Evolutionary conservation across 2,113 vertebrate species (phyloP).

Genomic region (Hypanus sabinus): DNA sequence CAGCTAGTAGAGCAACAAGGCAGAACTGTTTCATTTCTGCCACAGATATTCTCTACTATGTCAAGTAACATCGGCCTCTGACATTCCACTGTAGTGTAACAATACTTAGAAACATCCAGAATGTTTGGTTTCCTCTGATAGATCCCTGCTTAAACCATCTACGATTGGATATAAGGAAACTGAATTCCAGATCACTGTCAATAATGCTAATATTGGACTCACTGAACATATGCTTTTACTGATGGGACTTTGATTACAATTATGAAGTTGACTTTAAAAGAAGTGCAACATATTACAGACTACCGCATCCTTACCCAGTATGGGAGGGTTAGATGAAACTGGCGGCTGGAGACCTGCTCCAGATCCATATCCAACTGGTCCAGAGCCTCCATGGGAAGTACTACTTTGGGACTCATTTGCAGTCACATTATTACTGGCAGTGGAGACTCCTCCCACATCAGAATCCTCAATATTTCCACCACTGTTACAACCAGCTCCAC

Average conservation of each 20-base stretch:
- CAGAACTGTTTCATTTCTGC: background rate
- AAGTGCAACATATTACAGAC: background rate
- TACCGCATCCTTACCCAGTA: constrained; percentile 60
- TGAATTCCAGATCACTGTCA: background rate
- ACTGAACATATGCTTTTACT: background rate
- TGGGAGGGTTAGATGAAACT: constrained; percentile 64
- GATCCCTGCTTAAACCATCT: background rate
- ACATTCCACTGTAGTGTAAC: background rate
- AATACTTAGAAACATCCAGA: background rate
- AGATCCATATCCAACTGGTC: constrained; percentile 59
- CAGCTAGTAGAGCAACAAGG: background rate
- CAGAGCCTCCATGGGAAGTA: constrained; percentile 56
- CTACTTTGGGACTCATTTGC: constrained; percentile 76
- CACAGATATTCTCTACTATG: background rate
- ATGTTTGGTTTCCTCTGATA: background rate
- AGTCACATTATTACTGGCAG: constrained; percentile 68
- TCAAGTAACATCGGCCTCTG: background rate
- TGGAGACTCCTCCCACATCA: constrained; percentile 77
- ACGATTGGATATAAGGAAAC: background rate
- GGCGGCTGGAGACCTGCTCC: constrained; percentile 65
- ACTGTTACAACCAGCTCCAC: constrained; percentile 94
- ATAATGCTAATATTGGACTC: background rate
- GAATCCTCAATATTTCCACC: constrained; percentile 96
- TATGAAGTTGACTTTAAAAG: background rate
- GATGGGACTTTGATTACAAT: background rate